phyloP scores from a whole-genome alignment of 2,113 vertebrate genomes.

The Xerus inauris region DNA sequence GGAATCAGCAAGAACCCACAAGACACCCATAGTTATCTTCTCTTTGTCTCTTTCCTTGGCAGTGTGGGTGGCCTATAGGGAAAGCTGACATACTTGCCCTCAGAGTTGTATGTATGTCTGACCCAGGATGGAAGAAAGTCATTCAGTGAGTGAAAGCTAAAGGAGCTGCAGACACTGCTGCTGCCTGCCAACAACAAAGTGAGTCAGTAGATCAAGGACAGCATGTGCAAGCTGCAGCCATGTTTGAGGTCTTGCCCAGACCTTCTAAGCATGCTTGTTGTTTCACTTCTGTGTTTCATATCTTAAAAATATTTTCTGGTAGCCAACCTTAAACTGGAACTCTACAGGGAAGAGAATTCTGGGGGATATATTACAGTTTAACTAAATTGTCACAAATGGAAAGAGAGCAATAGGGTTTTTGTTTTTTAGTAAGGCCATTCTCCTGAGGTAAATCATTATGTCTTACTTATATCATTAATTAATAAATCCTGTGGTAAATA shows the following conservation, averaged over 20 bases:
- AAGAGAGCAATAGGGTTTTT: neutral
- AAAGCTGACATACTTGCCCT: neutral
- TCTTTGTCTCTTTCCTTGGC: neutral
- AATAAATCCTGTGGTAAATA: conserved; percentile 8
- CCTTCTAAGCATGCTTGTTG: neutral
- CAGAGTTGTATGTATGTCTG: neutral
- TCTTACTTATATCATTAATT: neutral
- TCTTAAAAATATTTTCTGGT: neutral
- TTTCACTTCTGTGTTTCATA: neutral
- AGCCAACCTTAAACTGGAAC: neutral
- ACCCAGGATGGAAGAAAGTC: neutral
- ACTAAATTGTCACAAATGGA: neutral
- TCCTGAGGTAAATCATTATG: neutral
- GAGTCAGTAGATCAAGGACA: neutral
- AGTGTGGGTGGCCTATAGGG: neutral
- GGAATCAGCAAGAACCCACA: neutral
- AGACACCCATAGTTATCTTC: neutral
- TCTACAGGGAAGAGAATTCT: neutral
- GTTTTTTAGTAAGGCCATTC: neutral
- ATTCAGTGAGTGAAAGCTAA: neutral
- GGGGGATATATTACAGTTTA: neutral
- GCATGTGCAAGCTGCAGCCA: neutral
- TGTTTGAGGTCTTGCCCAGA: neutral
- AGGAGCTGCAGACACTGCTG: neutral
- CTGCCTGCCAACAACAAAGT: neutral